Base-by-base conservation (phyloP, 1,140 invertebrate species). In the Thaumatotibia leucotreta region DNA sequence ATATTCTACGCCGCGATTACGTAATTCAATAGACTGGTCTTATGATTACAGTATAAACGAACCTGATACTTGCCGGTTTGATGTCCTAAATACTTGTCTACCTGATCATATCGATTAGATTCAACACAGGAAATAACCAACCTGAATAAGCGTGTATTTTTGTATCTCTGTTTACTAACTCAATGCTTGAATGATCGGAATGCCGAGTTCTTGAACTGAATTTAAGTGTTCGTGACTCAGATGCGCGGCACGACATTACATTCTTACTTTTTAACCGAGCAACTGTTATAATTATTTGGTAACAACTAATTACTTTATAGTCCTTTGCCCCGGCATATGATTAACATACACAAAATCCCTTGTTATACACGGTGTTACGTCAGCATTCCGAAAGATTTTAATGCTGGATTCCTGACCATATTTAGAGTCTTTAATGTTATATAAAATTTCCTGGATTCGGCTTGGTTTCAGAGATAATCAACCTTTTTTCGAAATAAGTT, bases 121-220 rank as follows among this genome's bases (percentile, higher is more conserved):
- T 31, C 27, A 27, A 31, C 8, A 58, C 52, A 27, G 52, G 52
- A 58, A 58, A 58, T 58, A 24, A 29, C 10, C 27, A 58, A 27
- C 52, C 24, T 27, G 29, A 58, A 31, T 58, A 58, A 58, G 23
- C 29, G 14, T n/a, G 23, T 58, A 27, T 27, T 58, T 31, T 52
- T 31, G 23, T 24, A 29, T 58, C 10, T 22, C 27, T 58, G 52
- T 58, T 58, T 58, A 58, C 52, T 4, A 29, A 58, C 24, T 58
- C 23, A 4, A 8, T 58, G 5, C 52, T 24, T 20, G 24, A 29
- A 58, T 58, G 24, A 27, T 58, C 5, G 52, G 52, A 58, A 58
- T 58, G 52, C n/a, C 2, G 52, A 58, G 52, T 27, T 58, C 52
- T 58, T 54, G 23, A 54, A 54, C 52, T 58, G 27, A 58, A 58